Conservation (phyloP, 53 echinoderm and acorn worm genomes). For the Zoroaster sp. region DNA sequence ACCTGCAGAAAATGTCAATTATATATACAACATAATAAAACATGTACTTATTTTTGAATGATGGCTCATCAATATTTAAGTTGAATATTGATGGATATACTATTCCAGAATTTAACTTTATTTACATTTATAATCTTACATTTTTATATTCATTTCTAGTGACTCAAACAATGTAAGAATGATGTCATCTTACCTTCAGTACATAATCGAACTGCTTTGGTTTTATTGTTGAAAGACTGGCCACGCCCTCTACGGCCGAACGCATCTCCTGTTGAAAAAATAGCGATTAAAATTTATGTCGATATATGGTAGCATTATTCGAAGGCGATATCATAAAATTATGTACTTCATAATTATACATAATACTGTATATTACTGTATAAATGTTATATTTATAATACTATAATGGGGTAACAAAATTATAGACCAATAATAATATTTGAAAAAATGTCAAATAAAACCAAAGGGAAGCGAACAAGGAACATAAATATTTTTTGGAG, state of each 20-base stretch:
- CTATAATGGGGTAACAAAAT: too few relatives aligned
- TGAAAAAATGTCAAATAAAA: too few relatives aligned
- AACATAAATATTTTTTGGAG: too few relatives aligned
- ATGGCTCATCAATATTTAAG: neutral
- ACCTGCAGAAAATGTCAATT: constrained; percentile 55
- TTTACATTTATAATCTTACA: neutral
- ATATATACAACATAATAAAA: neutral
- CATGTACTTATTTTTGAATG: neutral
- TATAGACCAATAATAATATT: too few relatives aligned
- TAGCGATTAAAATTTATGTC: too few relatives aligned
- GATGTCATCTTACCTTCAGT: constrained; percentile 65
- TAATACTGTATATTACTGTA: too few relatives aligned
- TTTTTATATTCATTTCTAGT: neutral
- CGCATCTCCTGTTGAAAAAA: constrained; percentile 82
- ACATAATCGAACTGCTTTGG: constrained; percentile 88
- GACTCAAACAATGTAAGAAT: neutral
- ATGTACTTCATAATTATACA: too few relatives aligned
- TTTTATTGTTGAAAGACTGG: constrained; percentile 71
- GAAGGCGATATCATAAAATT: too few relatives aligned
- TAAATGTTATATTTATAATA: too few relatives aligned
- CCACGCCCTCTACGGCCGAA: constrained; percentile 84
- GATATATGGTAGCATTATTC: too few relatives aligned
- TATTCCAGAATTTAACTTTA: neutral
- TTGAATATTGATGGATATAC: neutral
- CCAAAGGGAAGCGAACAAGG: too few relatives aligned